Conservation (phyloP, 2,797 vertebrate genomes). For the Bovichtus diacanthus region DNA sequence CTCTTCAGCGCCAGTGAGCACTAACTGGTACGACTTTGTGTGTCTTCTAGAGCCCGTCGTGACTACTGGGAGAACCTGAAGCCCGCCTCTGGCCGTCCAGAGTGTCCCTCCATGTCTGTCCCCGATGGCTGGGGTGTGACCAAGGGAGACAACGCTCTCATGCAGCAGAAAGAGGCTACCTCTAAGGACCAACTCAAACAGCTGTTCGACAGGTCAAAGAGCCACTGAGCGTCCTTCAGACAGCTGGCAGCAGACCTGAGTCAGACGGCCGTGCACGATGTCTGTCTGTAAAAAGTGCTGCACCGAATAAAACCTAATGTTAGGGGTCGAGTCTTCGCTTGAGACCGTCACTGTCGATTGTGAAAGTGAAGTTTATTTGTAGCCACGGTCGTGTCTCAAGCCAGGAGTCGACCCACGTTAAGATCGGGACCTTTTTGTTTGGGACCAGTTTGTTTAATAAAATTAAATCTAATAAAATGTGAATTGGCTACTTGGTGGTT, state of each 20-base stretch:
- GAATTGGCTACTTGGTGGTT: constrained; percentile 43
- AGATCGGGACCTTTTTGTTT: constrained; percentile 55
- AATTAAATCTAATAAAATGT: constrained; percentile 60
- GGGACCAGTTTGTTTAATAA: constrained; percentile 73
- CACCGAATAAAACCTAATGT: constrained; percentile 17
- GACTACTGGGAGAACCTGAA: constrained; percentile 95
- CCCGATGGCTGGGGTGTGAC: constrained; percentile 95
- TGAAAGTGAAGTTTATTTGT: constrained; percentile 30
- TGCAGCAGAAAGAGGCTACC: constrained; percentile 97
- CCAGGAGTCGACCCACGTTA: constrained; percentile 27
- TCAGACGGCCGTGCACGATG: background rate
- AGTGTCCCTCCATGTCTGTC: constrained; percentile 90
- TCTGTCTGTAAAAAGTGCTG: constrained; percentile 6
- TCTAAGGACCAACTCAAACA: constrained; percentile 89
- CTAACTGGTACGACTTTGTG: background rate
- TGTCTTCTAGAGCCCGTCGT: constrained; percentile 89
- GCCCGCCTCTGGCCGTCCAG: constrained; percentile 93
- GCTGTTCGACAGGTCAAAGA: constrained; percentile 88
- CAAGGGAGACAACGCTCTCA: constrained; percentile 90
- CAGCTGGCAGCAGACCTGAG: constrained; percentile 4
- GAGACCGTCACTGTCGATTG: constrained; percentile 39
- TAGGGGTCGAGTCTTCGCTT: constrained; percentile 23
- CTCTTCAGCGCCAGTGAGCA: background rate
- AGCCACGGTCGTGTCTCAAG: constrained; percentile 28
- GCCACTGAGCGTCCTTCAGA: constrained; percentile 62